Base-by-base conservation (phyloP, 2,888 invertebrate genomes). In the Acanthosepion lycidas region DNA sequence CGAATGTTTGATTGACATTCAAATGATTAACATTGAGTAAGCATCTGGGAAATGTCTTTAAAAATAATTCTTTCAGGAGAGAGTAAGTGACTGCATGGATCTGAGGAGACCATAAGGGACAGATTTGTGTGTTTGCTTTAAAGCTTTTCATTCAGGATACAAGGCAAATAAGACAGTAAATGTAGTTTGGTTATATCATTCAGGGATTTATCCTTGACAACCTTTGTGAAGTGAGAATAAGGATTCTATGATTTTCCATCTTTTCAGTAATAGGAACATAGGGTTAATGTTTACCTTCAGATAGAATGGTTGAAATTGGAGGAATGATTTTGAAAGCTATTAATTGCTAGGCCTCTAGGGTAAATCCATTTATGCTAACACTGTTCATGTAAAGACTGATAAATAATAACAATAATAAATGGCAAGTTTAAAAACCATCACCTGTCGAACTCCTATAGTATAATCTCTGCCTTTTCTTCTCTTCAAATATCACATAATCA, bases 21-120 rank as follows among this genome's bases (percentile, higher is more conserved):
- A 78, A 78, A n/a, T n/a, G 78, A 78, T 78, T 78, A 78, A 78
- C n/a, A 78, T 78, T n/a, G 78, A 78, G 78, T 78, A 78, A n/a
- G 78, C 78, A 78, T 78, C 78, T 78, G n/a, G 15, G 18, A 78
- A 78, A 78, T 78, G n/a, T 78, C 78, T 78, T 78, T 78, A 78
- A 78, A 78, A 78, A 78, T 78, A 78, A 78, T 78, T 78, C 78
- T n/a, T n/a, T 78, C n/a, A n/a, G n/a, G 12, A n/a, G n/a, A 78
- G n/a, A 78, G n/a, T 78, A 78, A 78, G n/a, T 78, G 78, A 78
- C 78, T 78, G 78, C 78, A 33, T n/a, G 78, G n/a, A n/a, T n/a
- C 78, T 15, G 23, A 78, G 15, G n/a, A 78, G n/a, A 78, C 78
- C n/a, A 78, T 78, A n/a, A 78, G n/a, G 78, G 78, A 78, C 78